phyloP scores from a whole-genome alignment of 2,113 vertebrate species.

The Cynocephalus volans region DNA sequence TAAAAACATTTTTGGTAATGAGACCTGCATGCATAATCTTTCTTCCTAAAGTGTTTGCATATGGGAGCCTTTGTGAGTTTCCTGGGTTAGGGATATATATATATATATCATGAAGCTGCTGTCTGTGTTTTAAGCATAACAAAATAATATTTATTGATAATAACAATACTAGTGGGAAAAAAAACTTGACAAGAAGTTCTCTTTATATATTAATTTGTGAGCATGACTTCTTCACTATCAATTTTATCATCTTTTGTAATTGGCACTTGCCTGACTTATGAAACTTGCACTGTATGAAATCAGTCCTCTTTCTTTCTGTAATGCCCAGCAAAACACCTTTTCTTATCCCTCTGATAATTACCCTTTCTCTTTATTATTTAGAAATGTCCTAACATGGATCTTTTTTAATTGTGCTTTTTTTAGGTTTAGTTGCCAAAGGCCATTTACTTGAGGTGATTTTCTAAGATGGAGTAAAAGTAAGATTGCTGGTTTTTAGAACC shows the following conservation, averaged over 20 bases:
- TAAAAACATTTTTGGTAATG: not conserved
- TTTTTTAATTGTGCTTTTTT: slow-evolving; percentile 79
- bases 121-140: slow-evolving; percentile 45
- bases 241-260: slow-evolving; percentile 49
- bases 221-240: not conserved
- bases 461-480: slow-evolving; percentile 53
- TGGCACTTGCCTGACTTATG: slow-evolving; percentile 14
- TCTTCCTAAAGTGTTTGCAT: not conserved
- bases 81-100: not conserved
- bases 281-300: slow-evolving; percentile 33
- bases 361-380: slow-evolving; percentile 46
- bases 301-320: not conserved
- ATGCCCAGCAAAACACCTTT: slow-evolving; percentile 32
- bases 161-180: slow-evolving; percentile 26
- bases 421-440: slow-evolving; percentile 58
- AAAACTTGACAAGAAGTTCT: slow-evolving; percentile 47
- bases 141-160: slow-evolving; percentile 27
- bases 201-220: slow-evolving; percentile 40
- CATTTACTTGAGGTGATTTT: slow-evolving; percentile 55
- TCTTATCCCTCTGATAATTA: not conserved
- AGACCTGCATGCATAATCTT: not conserved
- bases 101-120: slow-evolving; percentile 24
- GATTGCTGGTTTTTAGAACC: slow-evolving; percentile 73
- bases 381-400: slow-evolving; percentile 55
- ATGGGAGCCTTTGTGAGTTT: not conserved